A percentile compares a stretch with the other conserved stretches of the same genome.
Evolutionary conservation across 2,888 invertebrate genomes (phyloP).

Genomic region (Gymnoscelis rufifasciata): DNA sequence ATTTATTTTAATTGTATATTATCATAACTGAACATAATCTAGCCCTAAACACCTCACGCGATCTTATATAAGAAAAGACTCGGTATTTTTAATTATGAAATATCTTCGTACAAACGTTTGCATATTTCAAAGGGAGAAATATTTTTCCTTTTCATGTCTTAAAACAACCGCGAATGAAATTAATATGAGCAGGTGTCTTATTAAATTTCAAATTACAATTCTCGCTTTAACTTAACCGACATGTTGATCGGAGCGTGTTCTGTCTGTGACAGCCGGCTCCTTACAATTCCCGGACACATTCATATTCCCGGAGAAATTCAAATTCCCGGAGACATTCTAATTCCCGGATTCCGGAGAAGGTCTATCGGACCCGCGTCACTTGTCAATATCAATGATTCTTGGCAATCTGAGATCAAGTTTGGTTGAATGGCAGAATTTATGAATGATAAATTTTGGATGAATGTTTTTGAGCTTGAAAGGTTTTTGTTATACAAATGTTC

Average conservation of each 20-base stretch:
- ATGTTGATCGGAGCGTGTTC: neutral
- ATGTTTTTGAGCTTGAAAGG: too few relatives aligned
- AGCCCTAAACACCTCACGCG: too few relatives aligned
- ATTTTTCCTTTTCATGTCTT: too few relatives aligned
- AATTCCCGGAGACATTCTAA: neutral
- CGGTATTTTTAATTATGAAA: too few relatives aligned
- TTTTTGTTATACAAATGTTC: too few relatives aligned
- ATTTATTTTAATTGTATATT: too few relatives aligned
- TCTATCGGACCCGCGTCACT: neutral
- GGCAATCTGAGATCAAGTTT: neutral
- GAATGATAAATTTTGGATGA: neutral
- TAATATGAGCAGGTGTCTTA: neutral
- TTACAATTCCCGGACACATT: neutral
- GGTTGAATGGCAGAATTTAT: neutral
- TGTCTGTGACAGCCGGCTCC: neutral
- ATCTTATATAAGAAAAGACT: too few relatives aligned
- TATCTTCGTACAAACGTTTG: too few relatives aligned
- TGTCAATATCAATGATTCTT: slow-evolving; percentile 1
- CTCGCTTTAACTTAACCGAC: neutral
- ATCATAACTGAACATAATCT: too few relatives aligned
- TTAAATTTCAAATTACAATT: neutral
- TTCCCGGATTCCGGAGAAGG: neutral
- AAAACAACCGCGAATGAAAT: too few relatives aligned
- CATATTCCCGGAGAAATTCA: neutral
- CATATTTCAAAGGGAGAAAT: too few relatives aligned